Base-by-base conservation (phyloP, 2,113 vertebrate genomes). In the Micronycteris hirsuta region DNA sequence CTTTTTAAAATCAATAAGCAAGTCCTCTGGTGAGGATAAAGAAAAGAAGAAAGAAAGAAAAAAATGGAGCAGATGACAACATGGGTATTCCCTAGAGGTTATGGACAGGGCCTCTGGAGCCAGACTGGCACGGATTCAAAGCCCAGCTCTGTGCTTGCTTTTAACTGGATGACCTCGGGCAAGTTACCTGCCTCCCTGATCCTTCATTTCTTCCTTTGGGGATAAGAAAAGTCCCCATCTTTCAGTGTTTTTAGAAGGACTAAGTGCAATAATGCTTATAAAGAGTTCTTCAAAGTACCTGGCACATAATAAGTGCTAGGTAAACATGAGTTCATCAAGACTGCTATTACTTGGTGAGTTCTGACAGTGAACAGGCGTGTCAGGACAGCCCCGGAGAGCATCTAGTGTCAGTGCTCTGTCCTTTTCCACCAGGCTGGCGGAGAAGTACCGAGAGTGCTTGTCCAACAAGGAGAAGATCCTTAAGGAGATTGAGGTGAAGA, bases 401-500 rank as follows among this genome's bases (percentile, higher is more conserved):
- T 65, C 0, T 1, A 4, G 11, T 49, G 43, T 86, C n/a, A 31
- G 33, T 74, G 68, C 65, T 78, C 13, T 86, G 49, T n/a, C 78
- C 77, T 92, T 16, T 47, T 65, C 24, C 1, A 3, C 70, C 94
- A 99, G 99, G 98, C 97, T 99, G 98, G 99, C 99, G 36, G 99
- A 99, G 98, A 99, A 99, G 93, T 99, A 99, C 97, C 99, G 99
- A 94, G 99, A 99, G 58, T 99, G 99, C 16, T 98, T 99, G 94
- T 97, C 99, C 67, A 99, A 98, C 95, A 99, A 99, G 97, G 99
- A 99, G 98, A 99, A 99, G 97, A 99, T 99, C 93, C 98, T 99
- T 96, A 99, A 99, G 97, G 99, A 99, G 98, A 99, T 99, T 0
- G 99, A 99, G 95, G 99, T 99, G 95, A 99, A 99, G 98, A 99